phyloP scores from a whole-genome alignment of 2,113 vertebrate species.

The Megalops atlanticus region DNA sequence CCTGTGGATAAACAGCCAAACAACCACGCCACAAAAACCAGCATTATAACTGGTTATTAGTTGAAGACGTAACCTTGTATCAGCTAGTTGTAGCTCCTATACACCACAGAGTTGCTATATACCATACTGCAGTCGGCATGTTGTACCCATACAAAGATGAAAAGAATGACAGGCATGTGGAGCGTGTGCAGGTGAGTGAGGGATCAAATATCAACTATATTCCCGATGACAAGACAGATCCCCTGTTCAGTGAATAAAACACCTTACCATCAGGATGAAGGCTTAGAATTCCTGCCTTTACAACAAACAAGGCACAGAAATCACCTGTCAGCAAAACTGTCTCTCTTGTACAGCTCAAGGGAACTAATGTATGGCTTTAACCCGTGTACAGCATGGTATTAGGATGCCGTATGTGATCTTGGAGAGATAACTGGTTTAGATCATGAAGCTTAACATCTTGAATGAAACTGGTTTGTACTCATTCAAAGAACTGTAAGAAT shows the following conservation, averaged over 20 bases:
- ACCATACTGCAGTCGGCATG: neutral
- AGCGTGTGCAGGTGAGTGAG: neutral
- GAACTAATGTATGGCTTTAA: neutral
- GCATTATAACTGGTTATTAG: neutral
- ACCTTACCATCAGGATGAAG: neutral
- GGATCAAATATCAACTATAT: neutral
- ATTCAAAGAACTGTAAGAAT: no score
- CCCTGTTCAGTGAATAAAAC: neutral
- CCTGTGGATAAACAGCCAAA: no score
- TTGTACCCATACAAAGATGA: neutral
- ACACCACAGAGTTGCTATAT: neutral
- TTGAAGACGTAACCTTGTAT: neutral
- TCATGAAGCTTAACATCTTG: neutral
- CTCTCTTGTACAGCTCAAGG: neutral
- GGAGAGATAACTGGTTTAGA: neutral
- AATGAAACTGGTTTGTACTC: neutral
- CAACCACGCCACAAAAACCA: neutral
- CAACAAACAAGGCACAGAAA: neutral
- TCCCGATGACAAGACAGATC: neutral
- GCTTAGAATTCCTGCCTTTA: neutral
- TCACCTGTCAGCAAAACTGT: neutral
- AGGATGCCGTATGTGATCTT: neutral
- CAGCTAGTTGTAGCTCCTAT: neutral
- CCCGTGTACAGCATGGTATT: neutral
- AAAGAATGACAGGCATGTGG: neutral